These are phyloP conservation scores for Blennius ocellaris DNA, from an alignment of 2,113 vertebrate genomes.

Conservation along the genomic window DNA sequence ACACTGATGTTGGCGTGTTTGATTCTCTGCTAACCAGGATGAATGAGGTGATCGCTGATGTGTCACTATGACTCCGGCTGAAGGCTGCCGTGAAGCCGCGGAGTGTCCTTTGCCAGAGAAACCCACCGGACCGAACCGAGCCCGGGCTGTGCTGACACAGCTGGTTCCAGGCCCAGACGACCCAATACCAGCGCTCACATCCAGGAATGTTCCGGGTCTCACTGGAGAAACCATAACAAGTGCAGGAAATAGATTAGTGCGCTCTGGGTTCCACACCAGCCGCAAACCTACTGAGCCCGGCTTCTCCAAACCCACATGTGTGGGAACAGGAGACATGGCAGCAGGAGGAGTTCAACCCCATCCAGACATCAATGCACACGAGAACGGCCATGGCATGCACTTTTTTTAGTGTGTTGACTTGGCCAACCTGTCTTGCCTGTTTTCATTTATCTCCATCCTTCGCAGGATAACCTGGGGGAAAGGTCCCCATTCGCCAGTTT, in stretches of 20 bases:
- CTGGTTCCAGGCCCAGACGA: conserved; percentile 76
- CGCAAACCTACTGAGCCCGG: conserved; percentile 66
- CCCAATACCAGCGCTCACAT: conserved; percentile 61
- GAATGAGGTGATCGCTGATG: conserved; percentile 52
- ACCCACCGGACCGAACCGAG: conserved; percentile 53
- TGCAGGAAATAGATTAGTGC: conserved; percentile 93
- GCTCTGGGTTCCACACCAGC: conserved; percentile 84
- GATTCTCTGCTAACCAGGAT: conserved; percentile 45
- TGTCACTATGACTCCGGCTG: conserved; percentile 33
- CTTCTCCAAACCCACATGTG: conserved; percentile 81
- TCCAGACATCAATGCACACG: conserved; percentile 10
- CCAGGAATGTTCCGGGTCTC: conserved; percentile 83
- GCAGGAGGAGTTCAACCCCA: conserved; percentile 36
- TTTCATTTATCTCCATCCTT: neutral
- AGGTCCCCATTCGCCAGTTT: neutral
- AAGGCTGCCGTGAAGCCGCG: conserved; percentile 25
- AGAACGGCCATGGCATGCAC: neutral
- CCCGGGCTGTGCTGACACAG: conserved; percentile 89
- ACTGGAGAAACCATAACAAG: conserved; percentile 93
- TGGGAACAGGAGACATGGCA: conserved; percentile 65
- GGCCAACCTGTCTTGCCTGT: neutral
- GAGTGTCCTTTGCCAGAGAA: conserved; percentile 37
- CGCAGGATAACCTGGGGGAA: neutral
- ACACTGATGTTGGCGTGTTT: conserved; percentile 25
- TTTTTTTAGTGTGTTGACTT: conserved; percentile 5